phyloP scores from a whole-genome alignment of 1,140 invertebrate species.

The Oncopodura yosiiana region DNA sequence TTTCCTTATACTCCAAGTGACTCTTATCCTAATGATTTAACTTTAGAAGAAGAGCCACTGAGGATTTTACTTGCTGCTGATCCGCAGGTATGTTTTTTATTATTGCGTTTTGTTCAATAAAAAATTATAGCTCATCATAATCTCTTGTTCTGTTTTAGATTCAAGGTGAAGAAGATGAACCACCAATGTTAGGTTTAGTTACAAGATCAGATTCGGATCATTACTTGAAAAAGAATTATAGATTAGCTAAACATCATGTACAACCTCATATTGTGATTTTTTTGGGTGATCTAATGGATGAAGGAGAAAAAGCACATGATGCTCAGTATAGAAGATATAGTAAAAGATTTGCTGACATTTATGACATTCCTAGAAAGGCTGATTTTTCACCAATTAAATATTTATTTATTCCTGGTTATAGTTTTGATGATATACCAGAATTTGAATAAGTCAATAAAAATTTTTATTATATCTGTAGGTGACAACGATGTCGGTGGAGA shows the following conservation, averaged over 20 bases:
- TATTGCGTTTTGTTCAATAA: neutral
- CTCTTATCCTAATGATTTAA: too few species aligned
- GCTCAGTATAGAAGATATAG: slow-evolving; percentile 60
- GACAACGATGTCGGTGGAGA: slow-evolving; percentile 95
- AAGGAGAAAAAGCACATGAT: slow-evolving; percentile 65
- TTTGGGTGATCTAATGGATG: slow-evolving; percentile 85
- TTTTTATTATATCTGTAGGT: slow-evolving; percentile 42
- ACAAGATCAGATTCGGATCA: slow-evolving; percentile 72
- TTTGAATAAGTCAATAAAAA: neutral
- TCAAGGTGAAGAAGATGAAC: slow-evolving; percentile 58
- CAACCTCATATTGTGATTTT: slow-evolving; percentile 78
- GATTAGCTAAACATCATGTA: slow-evolving; percentile 56
- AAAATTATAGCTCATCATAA: neutral
- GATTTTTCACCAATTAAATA: slow-evolving; percentile 6
- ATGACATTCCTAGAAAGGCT: slow-evolving; percentile 22
- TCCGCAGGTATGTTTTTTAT: slow-evolving; percentile 64
- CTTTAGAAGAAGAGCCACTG: slow-evolving; percentile 47
- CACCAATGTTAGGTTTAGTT: slow-evolving; percentile 44
- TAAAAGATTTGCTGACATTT: slow-evolving; percentile 59
- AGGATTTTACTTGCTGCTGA: slow-evolving; percentile 77
- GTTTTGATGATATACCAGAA: neutral
- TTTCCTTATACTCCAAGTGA: too few species aligned
- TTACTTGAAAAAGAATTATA: slow-evolving; percentile 71
- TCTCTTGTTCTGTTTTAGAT: slow-evolving; percentile 8
- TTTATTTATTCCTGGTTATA: slow-evolving; percentile 12